A percentile compares a stretch with the other conserved stretches of the same genome.
Evolutionary conservation across 2,888 invertebrate species (phyloP).

Genomic region (Hirtodrosophila duncani): DNA sequence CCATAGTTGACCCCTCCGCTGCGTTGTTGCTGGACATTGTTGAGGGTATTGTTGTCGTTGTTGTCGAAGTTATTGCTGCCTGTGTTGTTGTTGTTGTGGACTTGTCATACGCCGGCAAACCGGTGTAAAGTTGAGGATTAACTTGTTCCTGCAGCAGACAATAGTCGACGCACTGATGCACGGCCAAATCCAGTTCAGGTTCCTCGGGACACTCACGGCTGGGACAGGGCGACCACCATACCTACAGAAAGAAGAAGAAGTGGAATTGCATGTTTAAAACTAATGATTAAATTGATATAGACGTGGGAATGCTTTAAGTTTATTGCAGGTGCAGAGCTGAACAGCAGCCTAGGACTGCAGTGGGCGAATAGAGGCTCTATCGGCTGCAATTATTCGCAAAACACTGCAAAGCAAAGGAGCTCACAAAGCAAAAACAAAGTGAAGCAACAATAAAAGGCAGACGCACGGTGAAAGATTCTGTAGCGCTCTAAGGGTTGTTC

Average conservation of each 20-base stretch:
- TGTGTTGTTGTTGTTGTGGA: conserved; percentile 52
- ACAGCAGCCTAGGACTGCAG: no score
- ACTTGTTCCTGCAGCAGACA: conserved; percentile 81
- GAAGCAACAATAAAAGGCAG: no score
- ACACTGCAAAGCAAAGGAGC: no score
- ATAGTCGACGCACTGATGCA: conserved; percentile 86
- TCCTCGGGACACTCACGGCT: conserved; percentile 88
- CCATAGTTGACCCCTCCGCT: conserved; percentile 18
- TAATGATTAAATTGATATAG: no score
- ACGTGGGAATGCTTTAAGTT: conserved; percentile 7
- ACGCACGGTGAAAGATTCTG: no score
- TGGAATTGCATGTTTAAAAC: no score
- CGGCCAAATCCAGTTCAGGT: conserved; percentile 85
- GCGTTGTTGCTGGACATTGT: conserved; percentile 18
- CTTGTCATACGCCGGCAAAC: conserved; percentile 52
- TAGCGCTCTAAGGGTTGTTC: no score
- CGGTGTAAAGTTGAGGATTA: conserved; percentile 69
- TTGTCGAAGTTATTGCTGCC: conserved; percentile 22
- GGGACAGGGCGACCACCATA: conserved; percentile 91
- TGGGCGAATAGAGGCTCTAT: no score
- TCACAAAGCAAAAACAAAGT: no score
- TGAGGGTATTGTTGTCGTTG: conserved; percentile 51
- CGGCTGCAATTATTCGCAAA: no score
- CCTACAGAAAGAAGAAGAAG: conserved; percentile 76
- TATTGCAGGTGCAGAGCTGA: no score